A percentile compares a stretch with the other conserved stretches of the same genome.
Conservation (phyloP, 2,797 vertebrate genomes). For the Falco berigora region DNA sequence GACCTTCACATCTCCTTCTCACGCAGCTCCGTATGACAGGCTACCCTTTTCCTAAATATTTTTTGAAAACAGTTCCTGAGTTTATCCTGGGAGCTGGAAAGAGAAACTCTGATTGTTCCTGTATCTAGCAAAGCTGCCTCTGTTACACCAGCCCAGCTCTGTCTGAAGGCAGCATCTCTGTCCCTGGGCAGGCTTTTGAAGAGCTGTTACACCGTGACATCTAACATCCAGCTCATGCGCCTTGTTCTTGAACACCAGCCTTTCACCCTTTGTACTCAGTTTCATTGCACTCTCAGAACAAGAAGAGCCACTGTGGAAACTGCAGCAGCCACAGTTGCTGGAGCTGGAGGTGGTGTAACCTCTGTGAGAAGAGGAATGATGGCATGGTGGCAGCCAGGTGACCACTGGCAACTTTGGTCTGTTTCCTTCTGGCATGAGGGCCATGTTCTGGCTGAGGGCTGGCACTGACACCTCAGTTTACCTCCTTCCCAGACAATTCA, state of each 20-base stretch:
- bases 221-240: not conserved
- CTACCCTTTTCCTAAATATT: not conserved
- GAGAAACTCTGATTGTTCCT: not conserved
- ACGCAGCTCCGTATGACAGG: not conserved
- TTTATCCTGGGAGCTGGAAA: not conserved
- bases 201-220: not conserved
- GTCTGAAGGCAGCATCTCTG: not conserved
- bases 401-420: not conserved
- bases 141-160: not conserved
- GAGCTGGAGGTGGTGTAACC: not conserved
- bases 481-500: not conserved
- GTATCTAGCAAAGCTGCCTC: not conserved
- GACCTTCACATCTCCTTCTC: not conserved
- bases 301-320: not conserved
- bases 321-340: not conserved
- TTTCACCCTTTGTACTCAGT: not conserved
- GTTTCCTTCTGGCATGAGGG: not conserved
- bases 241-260: not conserved
- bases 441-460: not conserved
- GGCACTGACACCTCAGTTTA: not conserved
- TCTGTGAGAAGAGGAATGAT: accelerated
- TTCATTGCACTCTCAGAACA: not conserved
- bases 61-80: not conserved
- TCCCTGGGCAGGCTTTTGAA: not conserved
- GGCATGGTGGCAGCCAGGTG: not conserved